Conservation (phyloP, 2,888 invertebrate species). For the Acleris literana region DNA sequence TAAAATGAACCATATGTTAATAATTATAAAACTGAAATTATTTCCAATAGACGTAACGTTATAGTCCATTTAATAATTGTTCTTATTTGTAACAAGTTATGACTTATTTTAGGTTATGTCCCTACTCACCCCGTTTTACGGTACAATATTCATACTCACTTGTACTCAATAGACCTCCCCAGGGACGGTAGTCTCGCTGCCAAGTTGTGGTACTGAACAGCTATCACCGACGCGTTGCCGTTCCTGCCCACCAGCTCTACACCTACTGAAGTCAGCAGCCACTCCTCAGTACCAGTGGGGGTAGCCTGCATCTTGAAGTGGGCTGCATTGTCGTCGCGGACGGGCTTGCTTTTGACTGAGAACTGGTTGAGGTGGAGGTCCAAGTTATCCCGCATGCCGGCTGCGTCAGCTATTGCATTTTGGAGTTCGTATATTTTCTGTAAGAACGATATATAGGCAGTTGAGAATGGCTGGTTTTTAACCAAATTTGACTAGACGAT, state of each 20-base stretch:
- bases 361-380: constrained; percentile 63
- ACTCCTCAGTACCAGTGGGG: constrained; percentile 55
- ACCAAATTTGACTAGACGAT: too few relatives aligned
- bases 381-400: constrained; percentile 61
- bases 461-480: too few relatives aligned
- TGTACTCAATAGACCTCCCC: constrained; percentile 83
- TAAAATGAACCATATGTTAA: too few relatives aligned
- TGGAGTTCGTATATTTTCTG: constrained; percentile 78
- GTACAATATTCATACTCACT: constrained; percentile 75
- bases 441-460: constrained; percentile 31
- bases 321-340: constrained; percentile 61
- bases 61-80: too few relatives aligned
- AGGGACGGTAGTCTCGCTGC: constrained; percentile 85
- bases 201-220: constrained; percentile 86
- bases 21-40: too few relatives aligned
- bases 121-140: too few relatives aligned
- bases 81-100: too few relatives aligned
- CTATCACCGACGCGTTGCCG: constrained; percentile 70
- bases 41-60: too few relatives aligned
- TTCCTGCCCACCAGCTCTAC: constrained; percentile 63
- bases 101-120: too few relatives aligned
- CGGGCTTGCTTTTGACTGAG: constrained; percentile 59
- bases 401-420: constrained; percentile 65
- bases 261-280: constrained; percentile 65
- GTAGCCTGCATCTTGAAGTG: constrained; percentile 62